Evolutionary conservation across 2,113 vertebrate genomes (phyloP).

Genomic region (Aythya baeri): DNA sequence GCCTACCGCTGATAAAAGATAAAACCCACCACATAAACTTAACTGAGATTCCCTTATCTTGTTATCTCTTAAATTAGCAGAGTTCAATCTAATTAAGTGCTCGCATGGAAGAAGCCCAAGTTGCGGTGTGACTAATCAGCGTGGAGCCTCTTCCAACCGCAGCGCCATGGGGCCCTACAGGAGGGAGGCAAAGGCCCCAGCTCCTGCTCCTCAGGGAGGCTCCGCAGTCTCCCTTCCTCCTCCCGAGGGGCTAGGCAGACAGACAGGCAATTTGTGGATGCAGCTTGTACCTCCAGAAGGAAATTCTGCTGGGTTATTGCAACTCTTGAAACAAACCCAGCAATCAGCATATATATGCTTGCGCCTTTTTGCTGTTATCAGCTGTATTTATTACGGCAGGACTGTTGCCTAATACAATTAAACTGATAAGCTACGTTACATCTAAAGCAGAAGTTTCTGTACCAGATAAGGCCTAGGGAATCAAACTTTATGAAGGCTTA

Average conservation of each 20-base stretch:
- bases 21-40: neutral
- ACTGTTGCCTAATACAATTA: neutral
- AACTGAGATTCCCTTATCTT: conserved; percentile 40
- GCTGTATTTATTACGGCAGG: neutral
- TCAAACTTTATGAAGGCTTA: neutral
- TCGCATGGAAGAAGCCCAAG: conserved; percentile 43
- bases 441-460: neutral
- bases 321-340: neutral
- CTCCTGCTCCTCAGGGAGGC: neutral
- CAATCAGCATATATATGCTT: neutral
- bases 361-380: neutral
- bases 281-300: neutral
- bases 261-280: no score
- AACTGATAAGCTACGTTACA: conserved; percentile 29
- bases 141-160: neutral
- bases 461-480: conserved; percentile 1
- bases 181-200: neutral
- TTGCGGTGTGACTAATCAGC: conserved; percentile 35
- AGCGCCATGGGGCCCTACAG: neutral
- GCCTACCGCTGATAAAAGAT: conserved; percentile 7
- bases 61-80: conserved; percentile 63
- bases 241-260: no score
- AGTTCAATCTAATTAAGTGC: conserved; percentile 61
- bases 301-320: neutral
- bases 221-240: no score